Evolutionary conservation across 2,888 invertebrate species (phyloP), one percentile per base, ranked within the genome.

Genomic region (Hartigia nigra): DNA sequence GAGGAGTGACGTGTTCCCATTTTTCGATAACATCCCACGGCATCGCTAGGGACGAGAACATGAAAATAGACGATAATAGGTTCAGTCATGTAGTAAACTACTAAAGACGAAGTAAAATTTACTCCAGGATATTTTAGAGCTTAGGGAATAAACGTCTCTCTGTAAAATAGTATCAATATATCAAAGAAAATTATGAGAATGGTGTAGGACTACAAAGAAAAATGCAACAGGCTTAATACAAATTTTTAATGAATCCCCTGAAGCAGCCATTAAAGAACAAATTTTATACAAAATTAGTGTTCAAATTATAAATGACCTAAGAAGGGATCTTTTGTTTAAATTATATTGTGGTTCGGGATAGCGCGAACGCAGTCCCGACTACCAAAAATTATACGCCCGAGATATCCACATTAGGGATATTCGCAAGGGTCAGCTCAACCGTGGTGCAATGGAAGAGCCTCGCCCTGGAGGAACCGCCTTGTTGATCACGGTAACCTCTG

Each of bases 391-490:
- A 81, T 85, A 85, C 85, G 85, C 84, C 85, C 85, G 85, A 92
- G 90, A 90, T 90, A 90, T 89, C 91, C 91, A 91, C 91, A 91
- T 92, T 92, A 92, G 92, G 88, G 87, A 88, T 88, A 90, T 90
- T 90, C 89, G 91, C 93, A 93, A 91, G 91, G 92, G 92, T 93
- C 93, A 93, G 91, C 93, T 92, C 90, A 87, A 91, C 92, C 93
- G 91, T 86, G 88, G 93, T 93, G 93, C 93, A 93, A 93, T 93
- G 93, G 92, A 92, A 92, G 92, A 92, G 92, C 92, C 93, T 93
- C 92, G 78, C 88, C 91, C 90, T 89, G 89, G 87, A 88, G 89
- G 87, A 89, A 90, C 88, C 88, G 87, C 89, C 88, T 88, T 88
- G 82, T 69, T 92, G 93, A 93, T 93, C 93, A 92, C 91, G 92